These are phyloP conservation scores for Dusona sp. DNA, from an alignment of 2,888 invertebrate species.

Conservation along the genomic window DNA sequence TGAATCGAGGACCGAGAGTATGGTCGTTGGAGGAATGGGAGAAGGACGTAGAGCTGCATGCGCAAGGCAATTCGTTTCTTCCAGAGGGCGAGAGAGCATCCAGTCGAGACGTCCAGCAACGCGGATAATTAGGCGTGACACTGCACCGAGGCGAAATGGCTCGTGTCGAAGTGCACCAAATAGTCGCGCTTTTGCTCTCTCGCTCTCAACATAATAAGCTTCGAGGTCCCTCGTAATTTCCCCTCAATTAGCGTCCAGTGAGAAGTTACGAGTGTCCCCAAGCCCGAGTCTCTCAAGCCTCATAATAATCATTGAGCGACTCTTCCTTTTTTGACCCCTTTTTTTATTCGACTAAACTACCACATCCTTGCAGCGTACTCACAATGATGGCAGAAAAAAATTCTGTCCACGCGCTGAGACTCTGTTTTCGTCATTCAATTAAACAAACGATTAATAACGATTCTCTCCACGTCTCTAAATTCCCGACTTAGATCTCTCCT, in stretches of 20 bases:
- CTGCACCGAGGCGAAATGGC: slow-evolving; percentile 69
- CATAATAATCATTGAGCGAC: slow-evolving; percentile 57
- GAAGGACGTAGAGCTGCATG: slow-evolving; percentile 29
- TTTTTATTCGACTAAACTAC: slow-evolving; percentile 32
- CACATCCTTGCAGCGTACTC: slow-evolving; percentile 47
- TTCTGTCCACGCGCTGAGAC: slow-evolving; percentile 15
- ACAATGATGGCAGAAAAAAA: slow-evolving; percentile 46
- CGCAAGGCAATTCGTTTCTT: slow-evolving; percentile 55
- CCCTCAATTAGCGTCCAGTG: slow-evolving; percentile 74
- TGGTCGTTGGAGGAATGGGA: slow-evolving; percentile 10
- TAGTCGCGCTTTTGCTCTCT: slow-evolving; percentile 58
- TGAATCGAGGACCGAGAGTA: slow-evolving; percentile 27
- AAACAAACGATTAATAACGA: slow-evolving; percentile 56
- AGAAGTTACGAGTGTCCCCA: slow-evolving; percentile 68
- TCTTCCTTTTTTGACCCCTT: slow-evolving; percentile 36
- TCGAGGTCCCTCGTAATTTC: slow-evolving; percentile 71
- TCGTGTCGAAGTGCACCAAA: slow-evolving; percentile 73
- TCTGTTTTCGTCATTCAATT: slow-evolving; percentile 38
- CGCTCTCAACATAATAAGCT: slow-evolving; percentile 70
- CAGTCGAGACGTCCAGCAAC: slow-evolving; percentile 67
- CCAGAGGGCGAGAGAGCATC: slow-evolving; percentile 64
- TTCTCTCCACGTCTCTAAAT: slow-evolving; percentile 33
- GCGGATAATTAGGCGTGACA: slow-evolving; percentile 72
- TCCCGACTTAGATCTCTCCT: slow-evolving; percentile 1
- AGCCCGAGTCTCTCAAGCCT: slow-evolving; percentile 12